Base-by-base conservation (phyloP, 2,113 vertebrate genomes). In the Thinocorus orbignyianus region DNA sequence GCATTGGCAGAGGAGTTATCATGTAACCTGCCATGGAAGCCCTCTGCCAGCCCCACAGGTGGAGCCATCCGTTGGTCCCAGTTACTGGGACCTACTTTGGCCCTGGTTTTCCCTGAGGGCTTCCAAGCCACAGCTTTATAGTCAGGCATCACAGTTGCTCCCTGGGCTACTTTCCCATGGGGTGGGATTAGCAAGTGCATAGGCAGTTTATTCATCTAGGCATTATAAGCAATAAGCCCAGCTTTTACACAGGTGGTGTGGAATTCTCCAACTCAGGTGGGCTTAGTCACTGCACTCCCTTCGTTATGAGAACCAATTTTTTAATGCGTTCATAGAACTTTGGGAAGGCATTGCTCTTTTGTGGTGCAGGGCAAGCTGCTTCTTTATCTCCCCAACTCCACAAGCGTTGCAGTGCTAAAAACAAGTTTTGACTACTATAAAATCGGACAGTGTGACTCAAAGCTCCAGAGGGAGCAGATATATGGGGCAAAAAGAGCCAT, bases 401-500 rank as follows among this genome's bases (percentile, higher is more conserved):
- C 11, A 46, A 87, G 68, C 42, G 15, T 31, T 4, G 5, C 15
- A 37, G 86, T 48, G 70, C 89, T 91, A 82, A 96, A 97, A 58
- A 5, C 48, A 41, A 85, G 39, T 58, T 92, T 82, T 80, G 35
- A 71, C 31, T 62, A 9, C 74, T 64, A 9, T 82, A 81, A 94
- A 90, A 25, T 46, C 70, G 81, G 64, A 41, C 0, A 2, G 57
- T 70, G 30, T 79, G 46, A 54, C 72, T 93, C 52, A 18, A 61
- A 92, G 66, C 57, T 83, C 61, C 17, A 60, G 72, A 55, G 51
- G n/a, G 83, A 93, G 58, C 6, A 25, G 86, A 91, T 92, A 77
- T 73, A 41, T 31, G 49, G 90, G 55, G 88, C 83, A 93, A 52
- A 66, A 96, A 88, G 81, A 52, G 64, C 30, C 10, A 3, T 82